These are phyloP conservation scores for Himalopsyche tibetana DNA, from an alignment of 2,888 invertebrate genomes.

Conservation along the genomic window DNA sequence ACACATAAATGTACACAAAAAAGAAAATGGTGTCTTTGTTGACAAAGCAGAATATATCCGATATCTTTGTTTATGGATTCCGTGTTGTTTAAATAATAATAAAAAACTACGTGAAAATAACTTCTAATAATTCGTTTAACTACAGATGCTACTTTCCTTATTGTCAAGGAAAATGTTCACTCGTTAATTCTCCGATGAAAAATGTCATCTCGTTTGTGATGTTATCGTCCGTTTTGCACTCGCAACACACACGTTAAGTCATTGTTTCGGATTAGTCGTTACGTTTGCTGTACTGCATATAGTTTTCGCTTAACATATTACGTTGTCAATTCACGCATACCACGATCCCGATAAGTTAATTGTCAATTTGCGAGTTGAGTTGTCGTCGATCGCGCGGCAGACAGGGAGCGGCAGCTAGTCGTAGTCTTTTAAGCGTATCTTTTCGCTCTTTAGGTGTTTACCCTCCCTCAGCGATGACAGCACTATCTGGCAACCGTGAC, in stretches of 20 bases:
- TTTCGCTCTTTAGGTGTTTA: constrained; percentile 62
- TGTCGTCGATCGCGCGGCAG: background rate
- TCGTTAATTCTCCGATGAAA: background rate
- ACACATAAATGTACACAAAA: background rate
- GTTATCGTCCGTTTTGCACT: background rate
- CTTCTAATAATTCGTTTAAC: constrained; percentile 12
- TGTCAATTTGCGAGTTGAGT: background rate
- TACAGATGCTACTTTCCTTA: background rate
- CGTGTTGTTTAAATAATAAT: background rate
- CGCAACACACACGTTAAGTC: background rate
- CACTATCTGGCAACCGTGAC: constrained; percentile 58
- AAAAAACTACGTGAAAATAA: constrained; percentile 12
- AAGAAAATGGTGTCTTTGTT: constrained; percentile 40
- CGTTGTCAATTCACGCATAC: background rate
- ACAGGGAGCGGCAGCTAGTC: constrained; percentile 47
- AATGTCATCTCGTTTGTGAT: constrained; percentile 18
- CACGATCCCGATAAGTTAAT: background rate
- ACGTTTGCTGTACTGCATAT: background rate
- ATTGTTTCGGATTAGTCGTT: background rate
- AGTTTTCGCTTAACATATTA: background rate
- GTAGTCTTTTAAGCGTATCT: constrained; percentile 55
- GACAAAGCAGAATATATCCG: constrained; percentile 5
- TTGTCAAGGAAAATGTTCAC: constrained; percentile 27
- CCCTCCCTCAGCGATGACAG: constrained; percentile 50
- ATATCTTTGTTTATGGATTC: background rate